Percentiles rank a stretch among this genome's conserved stretches.
Conservation (phyloP, 2,888 invertebrate species). For the Ennomos erosarius region DNA sequence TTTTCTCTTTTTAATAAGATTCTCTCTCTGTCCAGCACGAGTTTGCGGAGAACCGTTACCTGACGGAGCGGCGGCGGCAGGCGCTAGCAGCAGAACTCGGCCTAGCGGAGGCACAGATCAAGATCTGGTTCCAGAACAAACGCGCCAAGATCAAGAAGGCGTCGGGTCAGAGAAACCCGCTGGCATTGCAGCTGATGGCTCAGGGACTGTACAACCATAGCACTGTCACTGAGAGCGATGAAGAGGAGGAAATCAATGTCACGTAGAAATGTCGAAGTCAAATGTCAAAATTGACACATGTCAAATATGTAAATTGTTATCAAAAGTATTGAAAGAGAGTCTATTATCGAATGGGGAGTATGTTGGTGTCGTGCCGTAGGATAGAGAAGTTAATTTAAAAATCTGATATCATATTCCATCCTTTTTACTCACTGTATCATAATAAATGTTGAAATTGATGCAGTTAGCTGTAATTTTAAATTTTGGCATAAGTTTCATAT, state of each 20-base stretch:
- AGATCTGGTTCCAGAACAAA: constrained; percentile 99
- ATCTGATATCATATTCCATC: too few relatives aligned
- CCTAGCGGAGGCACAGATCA: constrained; percentile 98
- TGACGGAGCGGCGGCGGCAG: constrained; percentile 96
- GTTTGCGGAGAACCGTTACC: constrained; percentile 96
- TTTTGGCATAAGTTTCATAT: too few relatives aligned
- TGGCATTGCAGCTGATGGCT: constrained; percentile 96
- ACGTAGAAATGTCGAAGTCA: constrained; percentile 45
- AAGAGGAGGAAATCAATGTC: constrained; percentile 88
- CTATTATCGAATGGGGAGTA: too few relatives aligned
- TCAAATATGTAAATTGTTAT: too few relatives aligned
- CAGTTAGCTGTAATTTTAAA: too few relatives aligned
- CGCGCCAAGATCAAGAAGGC: constrained; percentile 98
- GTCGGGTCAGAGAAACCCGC: constrained; percentile 92
- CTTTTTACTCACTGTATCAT: too few relatives aligned
- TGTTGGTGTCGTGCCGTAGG: too few relatives aligned
- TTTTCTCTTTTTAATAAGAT: constrained; percentile 82
- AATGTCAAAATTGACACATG: too few relatives aligned
- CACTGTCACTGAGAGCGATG: constrained; percentile 91
- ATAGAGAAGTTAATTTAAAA: too few relatives aligned
- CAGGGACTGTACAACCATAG: constrained; percentile 95
- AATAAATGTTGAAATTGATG: too few relatives aligned
- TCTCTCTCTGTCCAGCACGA: constrained; percentile 86
- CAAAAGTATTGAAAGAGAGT: too few relatives aligned
- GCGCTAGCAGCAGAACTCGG: constrained; percentile 95